Base-by-base conservation (phyloP, 2,888 invertebrate genomes). In the Caenorhabditis drosophilae region DNA sequence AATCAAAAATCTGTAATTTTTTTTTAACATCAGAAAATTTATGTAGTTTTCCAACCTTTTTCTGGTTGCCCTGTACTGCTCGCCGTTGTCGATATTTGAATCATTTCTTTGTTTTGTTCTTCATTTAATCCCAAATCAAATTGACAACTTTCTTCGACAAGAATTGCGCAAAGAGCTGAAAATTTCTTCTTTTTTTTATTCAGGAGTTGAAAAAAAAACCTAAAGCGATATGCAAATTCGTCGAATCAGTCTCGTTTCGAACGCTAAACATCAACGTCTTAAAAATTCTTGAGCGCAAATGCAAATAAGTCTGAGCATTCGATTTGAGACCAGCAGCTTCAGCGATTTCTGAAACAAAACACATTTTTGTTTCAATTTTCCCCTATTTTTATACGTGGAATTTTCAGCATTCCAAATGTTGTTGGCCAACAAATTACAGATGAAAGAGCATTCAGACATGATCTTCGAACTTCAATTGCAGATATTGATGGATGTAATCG, bases 341-440 rank as follows among this genome's bases (percentile, higher is more conserved):
- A 15, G 62, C 35, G 31, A 73, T 57, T 60, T 73, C 71, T 71
- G 46, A 1, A 50, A 51, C n/a, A 9, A 35, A 44, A n/a, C 2
- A 9, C 4, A 18, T 26, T 22, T 20, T 42, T 27, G 16, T n/a
- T 34, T 31, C 11, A 45, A 44, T 26, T 15, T 6, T 34, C 38
- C 11, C 34, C 15, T 25, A 15, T 25, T 46, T 40, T 53, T 25
- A 38, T 16, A 75, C 74, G 75, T 9, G 75, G 71, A 26, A 76
- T 76, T 41, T 66, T 66, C 48, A 64, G 64, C 64, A 72, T 70
- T 34, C 89, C 91, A 84, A 93, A 96, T 86, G 97, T 95, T 58
- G 95, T 88, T 0, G 98, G 97, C 80, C 97, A 88, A 18, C 92
- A 90, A 66, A 97, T 88, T 85, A 97, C 89, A 1, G 96, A 96